Evolutionary conservation across 2,113 vertebrate genomes (phyloP).

Genomic region (Etia nguti): DNA sequence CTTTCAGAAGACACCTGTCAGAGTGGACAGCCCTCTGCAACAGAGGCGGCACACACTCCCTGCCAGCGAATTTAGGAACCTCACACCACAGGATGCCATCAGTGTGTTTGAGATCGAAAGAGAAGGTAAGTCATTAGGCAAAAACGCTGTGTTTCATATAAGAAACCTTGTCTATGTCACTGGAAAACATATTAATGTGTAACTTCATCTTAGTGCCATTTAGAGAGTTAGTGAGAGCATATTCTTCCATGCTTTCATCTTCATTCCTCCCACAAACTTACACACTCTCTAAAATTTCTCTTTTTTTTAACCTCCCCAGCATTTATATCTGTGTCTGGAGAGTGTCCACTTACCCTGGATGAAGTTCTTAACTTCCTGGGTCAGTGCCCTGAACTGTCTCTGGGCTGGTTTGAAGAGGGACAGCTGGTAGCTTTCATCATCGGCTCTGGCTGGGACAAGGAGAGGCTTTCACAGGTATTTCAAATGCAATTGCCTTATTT

Average conservation of each 20-base stretch:
- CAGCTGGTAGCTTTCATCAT: conserved; percentile 79
- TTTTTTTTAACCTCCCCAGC: conserved; percentile 37
- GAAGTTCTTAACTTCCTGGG: conserved; percentile 74
- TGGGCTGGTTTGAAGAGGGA: conserved; percentile 80
- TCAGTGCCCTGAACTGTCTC: conserved; percentile 74
- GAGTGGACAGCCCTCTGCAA: conserved; percentile 30
- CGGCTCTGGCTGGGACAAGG: conserved; percentile 76
- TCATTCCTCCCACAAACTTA: background rate
- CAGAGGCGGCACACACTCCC: conserved; percentile 76
- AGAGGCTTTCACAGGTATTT: conserved; percentile 65
- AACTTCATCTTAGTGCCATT: background rate
- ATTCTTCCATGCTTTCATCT: background rate
- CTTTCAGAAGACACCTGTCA: conserved; percentile 59
- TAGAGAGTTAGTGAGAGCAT: background rate
- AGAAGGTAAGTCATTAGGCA: conserved; percentile 60
- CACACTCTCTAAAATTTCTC: background rate
- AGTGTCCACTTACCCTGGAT: conserved; percentile 74
- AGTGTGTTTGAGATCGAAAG: conserved; percentile 80
- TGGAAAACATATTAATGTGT: background rate
- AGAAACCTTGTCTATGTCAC: background rate
- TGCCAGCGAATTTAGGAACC: conserved; percentile 79
- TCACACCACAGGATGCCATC: conserved; percentile 75
- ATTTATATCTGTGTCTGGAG: conserved; percentile 76
- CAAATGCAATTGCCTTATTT: background rate
- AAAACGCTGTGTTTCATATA: background rate